These are phyloP conservation scores for Tiaroga cobitis DNA, from an alignment of 2,797 vertebrate genomes.

Conservation along the genomic window DNA sequence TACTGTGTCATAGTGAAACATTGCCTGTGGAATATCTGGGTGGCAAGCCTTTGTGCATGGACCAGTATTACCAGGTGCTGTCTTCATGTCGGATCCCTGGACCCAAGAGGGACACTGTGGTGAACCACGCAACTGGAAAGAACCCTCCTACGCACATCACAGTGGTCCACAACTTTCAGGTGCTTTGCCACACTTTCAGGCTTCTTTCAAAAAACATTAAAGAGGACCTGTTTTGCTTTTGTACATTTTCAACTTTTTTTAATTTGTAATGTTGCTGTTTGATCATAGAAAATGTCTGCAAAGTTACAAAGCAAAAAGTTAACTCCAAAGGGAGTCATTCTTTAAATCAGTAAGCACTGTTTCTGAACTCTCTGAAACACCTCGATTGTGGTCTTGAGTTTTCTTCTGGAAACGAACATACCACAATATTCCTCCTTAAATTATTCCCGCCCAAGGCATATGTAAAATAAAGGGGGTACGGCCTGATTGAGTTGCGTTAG, in stretches of 20 bases:
- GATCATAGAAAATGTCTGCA: background rate
- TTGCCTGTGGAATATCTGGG: conserved; percentile 90
- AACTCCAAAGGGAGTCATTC: background rate
- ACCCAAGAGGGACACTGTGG: conserved; percentile 87
- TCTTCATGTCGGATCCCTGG: conserved; percentile 94
- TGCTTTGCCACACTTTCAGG: conserved; percentile 56
- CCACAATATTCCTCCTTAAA: background rate
- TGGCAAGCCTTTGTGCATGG: conserved; percentile 94
- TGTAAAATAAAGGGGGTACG: background rate
- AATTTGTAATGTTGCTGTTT: background rate
- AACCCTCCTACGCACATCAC: conserved; percentile 87
- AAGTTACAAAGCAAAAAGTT: background rate
- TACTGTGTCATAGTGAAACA: conserved; percentile 80
- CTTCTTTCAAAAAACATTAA: background rate
- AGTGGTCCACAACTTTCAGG: conserved; percentile 98
- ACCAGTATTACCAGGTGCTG: conserved; percentile 96
- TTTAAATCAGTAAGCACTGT: background rate
- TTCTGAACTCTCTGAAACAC: background rate
- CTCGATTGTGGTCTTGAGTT: background rate
- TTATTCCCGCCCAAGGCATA: background rate
- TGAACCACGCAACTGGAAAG: conserved; percentile 82
- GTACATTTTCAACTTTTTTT: background rate
- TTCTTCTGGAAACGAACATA: background rate
- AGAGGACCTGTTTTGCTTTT: background rate
- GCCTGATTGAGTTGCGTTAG: background rate